Evolutionary conservation across 2,888 invertebrate genomes (phyloP).

Genomic region (Athetis lepigone): DNA sequence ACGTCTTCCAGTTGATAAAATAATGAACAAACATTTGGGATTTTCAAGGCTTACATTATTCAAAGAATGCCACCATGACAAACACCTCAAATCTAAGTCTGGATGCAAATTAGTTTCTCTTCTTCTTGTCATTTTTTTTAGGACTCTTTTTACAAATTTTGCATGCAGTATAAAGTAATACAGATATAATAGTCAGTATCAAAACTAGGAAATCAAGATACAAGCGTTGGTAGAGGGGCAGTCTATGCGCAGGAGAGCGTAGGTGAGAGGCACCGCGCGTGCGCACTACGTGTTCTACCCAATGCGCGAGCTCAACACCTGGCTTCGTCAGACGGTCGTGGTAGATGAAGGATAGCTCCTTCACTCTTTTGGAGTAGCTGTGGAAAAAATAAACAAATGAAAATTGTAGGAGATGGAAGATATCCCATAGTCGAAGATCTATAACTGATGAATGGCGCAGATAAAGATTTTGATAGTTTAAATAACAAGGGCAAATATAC

Average conservation of each 20-base stretch:
- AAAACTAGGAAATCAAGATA: conserved; percentile 68
- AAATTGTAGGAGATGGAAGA: no score
- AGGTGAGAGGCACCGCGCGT: conserved; percentile 89
- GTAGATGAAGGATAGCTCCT: conserved; percentile 68
- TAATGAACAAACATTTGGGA: no score
- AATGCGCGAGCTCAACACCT: conserved; percentile 91
- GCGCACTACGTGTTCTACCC: conserved; percentile 92
- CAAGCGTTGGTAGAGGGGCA: conserved; percentile 76
- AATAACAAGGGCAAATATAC: no score
- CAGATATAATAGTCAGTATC: conserved; percentile 25
- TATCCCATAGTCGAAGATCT: no score
- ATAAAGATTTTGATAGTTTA: no score
- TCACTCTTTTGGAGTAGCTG: conserved; percentile 66
- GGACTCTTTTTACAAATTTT: conserved; percentile 24
- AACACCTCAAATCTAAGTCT: no score
- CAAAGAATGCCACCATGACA: no score
- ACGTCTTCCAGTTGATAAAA: no score
- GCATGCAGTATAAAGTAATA: not conserved
- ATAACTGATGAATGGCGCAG: no score
- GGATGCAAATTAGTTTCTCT: conserved; percentile 26
- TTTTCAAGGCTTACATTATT: no score
- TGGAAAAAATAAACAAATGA: conserved; percentile 10
- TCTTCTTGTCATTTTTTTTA: conserved; percentile 35
- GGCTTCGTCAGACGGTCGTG: conserved; percentile 88
- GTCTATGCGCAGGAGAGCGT: conserved; percentile 69